Percentiles rank a stretch among this genome's conserved stretches.
Conservation (phyloP, 2,888 invertebrate species). For the Gastrophysa polygoni region DNA sequence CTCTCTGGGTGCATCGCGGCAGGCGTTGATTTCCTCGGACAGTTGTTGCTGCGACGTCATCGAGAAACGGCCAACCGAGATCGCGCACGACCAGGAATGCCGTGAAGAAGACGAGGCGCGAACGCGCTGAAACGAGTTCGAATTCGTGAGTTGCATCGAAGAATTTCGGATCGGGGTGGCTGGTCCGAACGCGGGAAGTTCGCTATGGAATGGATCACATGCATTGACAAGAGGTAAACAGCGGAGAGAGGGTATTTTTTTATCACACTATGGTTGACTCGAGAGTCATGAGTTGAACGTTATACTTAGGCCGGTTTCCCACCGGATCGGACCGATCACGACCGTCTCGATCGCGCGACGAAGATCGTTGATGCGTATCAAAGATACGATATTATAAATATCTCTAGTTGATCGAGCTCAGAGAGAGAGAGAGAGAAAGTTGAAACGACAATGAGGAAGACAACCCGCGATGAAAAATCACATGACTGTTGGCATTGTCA, state of each 20-base stretch:
- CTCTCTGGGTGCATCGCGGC: constrained; percentile 4
- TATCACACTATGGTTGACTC: too few species aligned
- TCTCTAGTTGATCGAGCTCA: too few species aligned
- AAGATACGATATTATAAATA: too few species aligned
- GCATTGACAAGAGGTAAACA: constrained; percentile 44
- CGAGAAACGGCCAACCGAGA: neutral
- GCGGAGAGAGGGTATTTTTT: neutral
- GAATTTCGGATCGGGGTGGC: neutral
- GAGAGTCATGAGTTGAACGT: too few species aligned
- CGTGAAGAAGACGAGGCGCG: constrained; percentile 6
- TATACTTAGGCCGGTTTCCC: too few species aligned
- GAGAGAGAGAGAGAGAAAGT: too few species aligned
- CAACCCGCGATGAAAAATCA: too few species aligned
- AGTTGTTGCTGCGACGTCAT: constrained; percentile 38
- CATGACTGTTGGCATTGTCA: too few species aligned
- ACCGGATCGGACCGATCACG: too few species aligned
- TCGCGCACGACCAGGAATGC: constrained; percentile 1
- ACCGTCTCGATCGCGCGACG: too few species aligned
- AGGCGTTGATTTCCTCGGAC: constrained; percentile 24
- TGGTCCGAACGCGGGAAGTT: neutral
- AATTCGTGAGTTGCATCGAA: neutral
- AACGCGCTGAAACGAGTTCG: constrained; percentile 12
- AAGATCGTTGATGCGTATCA: too few species aligned
- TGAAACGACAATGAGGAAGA: too few species aligned
- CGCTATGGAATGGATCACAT: constrained; percentile 46